Evolutionary conservation across 2,888 invertebrate genomes (phyloP).

Genomic region (Eupithecia insigniata): DNA sequence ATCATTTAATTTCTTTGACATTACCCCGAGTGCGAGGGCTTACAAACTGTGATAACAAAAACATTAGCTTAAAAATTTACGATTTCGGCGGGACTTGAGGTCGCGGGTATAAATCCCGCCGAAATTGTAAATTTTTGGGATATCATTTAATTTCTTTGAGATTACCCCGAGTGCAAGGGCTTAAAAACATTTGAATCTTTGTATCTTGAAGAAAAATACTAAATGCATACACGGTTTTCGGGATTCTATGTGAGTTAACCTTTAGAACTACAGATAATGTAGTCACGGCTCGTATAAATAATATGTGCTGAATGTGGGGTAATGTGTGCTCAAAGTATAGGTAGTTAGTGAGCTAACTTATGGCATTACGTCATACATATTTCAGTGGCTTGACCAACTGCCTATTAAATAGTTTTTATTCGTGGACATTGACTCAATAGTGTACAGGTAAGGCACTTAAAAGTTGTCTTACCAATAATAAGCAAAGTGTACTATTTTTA

Average conservation of each 20-base stretch:
- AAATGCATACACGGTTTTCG: background rate
- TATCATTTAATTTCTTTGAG: too few species aligned
- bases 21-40: too few species aligned
- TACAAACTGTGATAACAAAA: too few species aligned
- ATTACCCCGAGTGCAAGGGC: too few species aligned
- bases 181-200: too few species aligned
- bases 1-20: too few species aligned
- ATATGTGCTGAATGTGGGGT: constrained; percentile 25
- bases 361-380: constrained; percentile 23
- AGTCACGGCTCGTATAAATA: background rate
- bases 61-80: too few species aligned
- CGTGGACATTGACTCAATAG: background rate
- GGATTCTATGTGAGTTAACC: background rate
- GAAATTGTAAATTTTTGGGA: too few species aligned
- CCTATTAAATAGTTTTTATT: constrained; percentile 16
- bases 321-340: constrained; percentile 8
- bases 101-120: too few species aligned
- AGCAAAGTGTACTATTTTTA: background rate
- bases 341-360: constrained; percentile 6
- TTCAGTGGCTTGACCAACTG: constrained; percentile 17
- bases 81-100: too few species aligned
- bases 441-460: background rate
- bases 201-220: background rate
- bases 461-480: background rate
- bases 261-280: background rate